Evolutionary conservation across 2,888 invertebrate species (phyloP).

Genomic region (Yponomeuta evonymella): DNA sequence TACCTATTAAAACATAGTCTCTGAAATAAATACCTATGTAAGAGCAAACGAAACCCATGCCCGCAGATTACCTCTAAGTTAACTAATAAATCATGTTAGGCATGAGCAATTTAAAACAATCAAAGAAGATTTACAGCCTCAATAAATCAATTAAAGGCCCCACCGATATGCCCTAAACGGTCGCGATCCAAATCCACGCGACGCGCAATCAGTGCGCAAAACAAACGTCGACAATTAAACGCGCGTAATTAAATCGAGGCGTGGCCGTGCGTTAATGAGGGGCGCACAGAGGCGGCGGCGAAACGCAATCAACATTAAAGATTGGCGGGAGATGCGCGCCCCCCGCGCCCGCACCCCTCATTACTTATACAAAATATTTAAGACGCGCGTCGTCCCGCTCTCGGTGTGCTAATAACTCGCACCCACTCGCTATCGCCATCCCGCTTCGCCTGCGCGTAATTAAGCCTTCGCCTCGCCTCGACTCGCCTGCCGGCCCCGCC

Average conservation of each 20-base stretch:
- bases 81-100: conserved; percentile 5
- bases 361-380: conserved; percentile 78
- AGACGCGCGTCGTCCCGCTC: conserved; percentile 77
- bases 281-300: conserved; percentile 69
- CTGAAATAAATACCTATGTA: too few species aligned
- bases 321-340: conserved; percentile 74
- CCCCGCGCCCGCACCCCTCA: conserved; percentile 74
- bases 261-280: conserved; percentile 72
- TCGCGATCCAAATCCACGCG: conserved; percentile 6
- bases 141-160: neutral
- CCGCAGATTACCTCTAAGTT: neutral
- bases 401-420: conserved; percentile 81
- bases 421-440: conserved; percentile 74
- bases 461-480: conserved; percentile 73
- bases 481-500: conserved; percentile 63
- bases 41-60: too few species aligned
- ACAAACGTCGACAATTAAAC: conserved; percentile 59
- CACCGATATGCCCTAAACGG: neutral
- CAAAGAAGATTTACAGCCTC: neutral
- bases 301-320: conserved; percentile 73
- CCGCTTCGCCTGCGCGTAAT: conserved; percentile 71
- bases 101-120: conserved; percentile 3
- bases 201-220: conserved; percentile 30
- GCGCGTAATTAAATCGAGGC: conserved; percentile 71
- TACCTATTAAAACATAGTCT: too few species aligned